Conservation (phyloP, 2,797 vertebrate genomes). For the Semotilus atromaculatus region DNA sequence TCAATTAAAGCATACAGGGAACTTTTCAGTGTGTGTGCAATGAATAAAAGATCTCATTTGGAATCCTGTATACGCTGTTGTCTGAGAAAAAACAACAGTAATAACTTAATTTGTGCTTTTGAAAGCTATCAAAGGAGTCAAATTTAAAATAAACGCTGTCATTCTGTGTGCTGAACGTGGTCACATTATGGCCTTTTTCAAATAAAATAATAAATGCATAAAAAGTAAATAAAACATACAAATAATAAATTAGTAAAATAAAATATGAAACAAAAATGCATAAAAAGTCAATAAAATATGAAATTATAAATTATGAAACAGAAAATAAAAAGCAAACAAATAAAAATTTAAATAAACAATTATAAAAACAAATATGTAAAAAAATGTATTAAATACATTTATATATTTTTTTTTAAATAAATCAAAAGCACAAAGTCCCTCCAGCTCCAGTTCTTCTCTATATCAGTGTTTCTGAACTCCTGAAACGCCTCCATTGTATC, state of each 20-base stretch:
- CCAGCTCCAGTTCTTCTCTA: accelerated
- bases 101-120: background rate
- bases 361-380: too few relatives aligned
- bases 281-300: background rate
- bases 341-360: too few relatives aligned
- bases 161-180: background rate
- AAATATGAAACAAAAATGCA: background rate
- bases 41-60: constrained; percentile 75
- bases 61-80: constrained; percentile 96
- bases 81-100: constrained; percentile 72
- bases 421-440: too few relatives aligned
- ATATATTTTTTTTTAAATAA: too few relatives aligned
- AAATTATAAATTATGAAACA: background rate
- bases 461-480: too few relatives aligned
- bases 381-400: too few relatives aligned
- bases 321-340: accelerated
- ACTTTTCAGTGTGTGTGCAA: background rate
- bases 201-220: too few relatives aligned
- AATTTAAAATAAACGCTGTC: background rate
- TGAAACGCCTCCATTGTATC: too few relatives aligned
- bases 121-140: background rate
- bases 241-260: background rate
- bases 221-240: background rate
- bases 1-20: background rate
- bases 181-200: background rate